Conservation (phyloP, 2,113 vertebrate genomes). For the Syrrhaptes paradoxus region DNA sequence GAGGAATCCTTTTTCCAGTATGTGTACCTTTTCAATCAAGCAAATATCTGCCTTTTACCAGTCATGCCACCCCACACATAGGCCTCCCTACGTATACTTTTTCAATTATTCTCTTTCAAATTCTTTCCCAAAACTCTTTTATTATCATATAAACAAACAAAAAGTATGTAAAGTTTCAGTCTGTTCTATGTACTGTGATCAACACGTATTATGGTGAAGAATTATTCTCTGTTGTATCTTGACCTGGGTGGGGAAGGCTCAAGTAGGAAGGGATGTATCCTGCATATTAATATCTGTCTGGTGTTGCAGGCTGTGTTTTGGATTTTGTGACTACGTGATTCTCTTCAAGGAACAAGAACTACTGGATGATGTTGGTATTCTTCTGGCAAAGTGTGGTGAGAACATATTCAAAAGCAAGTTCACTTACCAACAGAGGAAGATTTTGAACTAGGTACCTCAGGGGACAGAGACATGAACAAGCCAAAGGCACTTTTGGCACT, state of each 20-base stretch:
- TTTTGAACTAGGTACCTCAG: background rate
- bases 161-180: background rate
- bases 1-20: background rate
- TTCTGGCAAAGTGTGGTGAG: background rate
- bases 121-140: background rate
- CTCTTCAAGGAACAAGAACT: background rate
- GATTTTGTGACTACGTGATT: background rate
- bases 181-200: rapidly evolving
- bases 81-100: background rate
- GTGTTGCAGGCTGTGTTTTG: background rate
- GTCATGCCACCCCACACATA: background rate
- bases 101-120: background rate
- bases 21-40: background rate
- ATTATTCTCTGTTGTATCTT: background rate
- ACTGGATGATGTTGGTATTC: background rate
- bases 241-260: background rate
- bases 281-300: background rate
- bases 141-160: background rate
- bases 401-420: background rate
- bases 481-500: background rate
- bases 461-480: background rate
- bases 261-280: background rate
- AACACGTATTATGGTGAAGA: background rate
- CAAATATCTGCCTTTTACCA: background rate
- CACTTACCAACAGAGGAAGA: background rate